Evolutionary conservation across 2,888 invertebrate genomes (phyloP), one percentile per base, ranked within the genome.

Genomic region (Parascotia fuliginaria): DNA sequence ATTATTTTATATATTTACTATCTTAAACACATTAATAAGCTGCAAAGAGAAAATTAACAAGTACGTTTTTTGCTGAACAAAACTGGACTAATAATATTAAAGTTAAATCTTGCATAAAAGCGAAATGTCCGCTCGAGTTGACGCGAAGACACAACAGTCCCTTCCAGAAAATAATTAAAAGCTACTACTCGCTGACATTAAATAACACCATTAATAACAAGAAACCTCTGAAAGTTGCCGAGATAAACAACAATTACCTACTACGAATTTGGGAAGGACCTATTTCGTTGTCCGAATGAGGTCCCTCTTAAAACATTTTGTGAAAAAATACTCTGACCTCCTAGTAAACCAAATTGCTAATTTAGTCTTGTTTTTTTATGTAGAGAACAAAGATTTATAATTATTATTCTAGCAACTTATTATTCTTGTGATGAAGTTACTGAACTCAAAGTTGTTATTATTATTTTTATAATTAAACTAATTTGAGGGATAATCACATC

Each of bases 231-330:
- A 85, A 85, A 84, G 77, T 83, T 82, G 74, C 72, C 73, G 75
- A 86, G 83, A 86, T 87, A 87, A 88, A 87, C 80, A 87, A 85
- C 81, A 83, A 82, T 87, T 85, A 84, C n/a, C n/a, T n/a, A n/a
- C 79, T 70, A 70, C 65, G 74, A 83, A 77, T 81, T 81, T 75
- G 63, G 70, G 59, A 67, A 60, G 65, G 66, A 71, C 66, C 76
- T 73, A 75, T 80, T 81, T 75, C 64, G 61, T 57, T 49, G 48
- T 55, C 49, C 52, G 65, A 76, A 70, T 68, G 58, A 68, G 54
- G 48, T 56, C 56, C 36, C 48, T 54, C 51, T 53, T 57, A 60
- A 71, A 70, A 73, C 9, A 66, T 61, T 71, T 71, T 58, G 43
- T 14, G 13, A 27, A 72, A 70, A 55, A 57, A 57, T 42, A 48